These are phyloP conservation scores for Glareola pratincola DNA, from an alignment of 2,113 vertebrate species.

Conservation along the genomic window DNA sequence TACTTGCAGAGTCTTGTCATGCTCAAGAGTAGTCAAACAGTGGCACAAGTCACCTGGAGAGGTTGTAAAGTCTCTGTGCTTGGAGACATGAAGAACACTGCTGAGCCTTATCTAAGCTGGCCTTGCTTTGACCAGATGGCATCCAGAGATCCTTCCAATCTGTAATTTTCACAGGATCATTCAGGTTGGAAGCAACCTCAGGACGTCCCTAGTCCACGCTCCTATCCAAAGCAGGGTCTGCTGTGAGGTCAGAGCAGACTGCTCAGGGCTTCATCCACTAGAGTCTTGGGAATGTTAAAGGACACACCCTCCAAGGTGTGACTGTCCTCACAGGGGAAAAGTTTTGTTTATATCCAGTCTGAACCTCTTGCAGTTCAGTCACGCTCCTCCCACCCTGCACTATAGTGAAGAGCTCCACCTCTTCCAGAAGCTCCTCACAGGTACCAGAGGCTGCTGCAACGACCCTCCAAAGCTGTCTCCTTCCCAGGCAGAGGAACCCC, in stretches of 20 bases:
- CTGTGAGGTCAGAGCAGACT: background rate
- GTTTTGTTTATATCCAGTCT: background rate
- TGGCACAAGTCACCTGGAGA: background rate
- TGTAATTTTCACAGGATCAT: background rate
- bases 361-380: background rate
- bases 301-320: background rate
- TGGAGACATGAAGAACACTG: background rate
- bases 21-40: background rate
- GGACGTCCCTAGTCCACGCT: background rate
- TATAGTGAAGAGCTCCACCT: background rate
- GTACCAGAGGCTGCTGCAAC: background rate
- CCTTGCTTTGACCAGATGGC: background rate
- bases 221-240: background rate
- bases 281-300: background rate
- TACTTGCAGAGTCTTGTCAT: background rate
- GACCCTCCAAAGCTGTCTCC: background rate
- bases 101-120: background rate
- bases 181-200: background rate
- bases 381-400: background rate
- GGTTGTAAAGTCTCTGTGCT: background rate
- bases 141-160: background rate
- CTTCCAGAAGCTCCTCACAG: background rate
- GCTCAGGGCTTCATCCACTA: background rate
- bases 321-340: background rate
- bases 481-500: background rate